Conservation (phyloP, 2,113 vertebrate species). For the Hoplias malabaricus region DNA sequence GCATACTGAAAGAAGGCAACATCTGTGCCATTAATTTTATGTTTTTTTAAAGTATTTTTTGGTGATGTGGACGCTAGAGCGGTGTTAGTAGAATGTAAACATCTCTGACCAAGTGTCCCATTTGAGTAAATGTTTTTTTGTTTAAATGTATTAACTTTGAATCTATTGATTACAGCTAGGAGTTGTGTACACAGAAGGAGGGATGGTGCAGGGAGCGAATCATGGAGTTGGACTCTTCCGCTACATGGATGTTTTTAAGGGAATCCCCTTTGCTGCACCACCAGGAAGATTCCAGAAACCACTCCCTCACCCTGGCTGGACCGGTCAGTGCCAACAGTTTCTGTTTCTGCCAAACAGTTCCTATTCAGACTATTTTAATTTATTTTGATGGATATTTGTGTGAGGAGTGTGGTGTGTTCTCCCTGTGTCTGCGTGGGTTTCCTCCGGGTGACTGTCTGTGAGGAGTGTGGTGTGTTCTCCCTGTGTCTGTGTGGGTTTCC, state of each 20-base stretch:
- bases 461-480: too few species aligned
- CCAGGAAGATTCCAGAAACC: constrained; percentile 83
- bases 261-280: constrained; percentile 86
- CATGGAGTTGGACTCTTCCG: constrained; percentile 68
- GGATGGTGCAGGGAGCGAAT: constrained; percentile 83
- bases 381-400: background rate
- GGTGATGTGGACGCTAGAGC: too few species aligned
- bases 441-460: too few species aligned
- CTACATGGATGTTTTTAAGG: constrained; percentile 86
- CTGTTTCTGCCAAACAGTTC: too few species aligned
- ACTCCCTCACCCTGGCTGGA: constrained; percentile 85
- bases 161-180: constrained; percentile 75
- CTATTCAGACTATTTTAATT: too few species aligned
- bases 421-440: too few species aligned
- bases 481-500: too few species aligned
- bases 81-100: too few species aligned
- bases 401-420: too few species aligned
- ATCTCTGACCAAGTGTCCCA: background rate
- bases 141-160: background rate
- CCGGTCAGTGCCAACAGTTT: constrained; percentile 71
- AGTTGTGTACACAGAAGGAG: constrained; percentile 84
- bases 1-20: too few species aligned
- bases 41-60: too few species aligned
- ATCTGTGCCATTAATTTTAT: too few species aligned
- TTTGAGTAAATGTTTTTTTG: background rate